Conservation (phyloP, 2,888 invertebrate genomes). For the Synergus umbraculus region DNA sequence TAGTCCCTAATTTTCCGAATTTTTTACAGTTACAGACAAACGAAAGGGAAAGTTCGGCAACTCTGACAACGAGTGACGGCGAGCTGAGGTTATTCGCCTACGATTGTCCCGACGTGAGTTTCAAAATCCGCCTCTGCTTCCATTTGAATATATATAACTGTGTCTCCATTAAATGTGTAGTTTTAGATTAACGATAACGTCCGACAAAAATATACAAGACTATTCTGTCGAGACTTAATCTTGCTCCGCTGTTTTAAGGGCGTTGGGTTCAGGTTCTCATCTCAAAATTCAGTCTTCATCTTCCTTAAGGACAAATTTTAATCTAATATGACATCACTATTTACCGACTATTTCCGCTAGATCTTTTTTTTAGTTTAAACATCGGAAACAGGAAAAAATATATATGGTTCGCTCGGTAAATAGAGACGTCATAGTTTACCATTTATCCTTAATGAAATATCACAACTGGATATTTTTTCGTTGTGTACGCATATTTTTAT, state of each 20-base stretch:
- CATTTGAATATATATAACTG: background rate
- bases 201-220: background rate
- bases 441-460: background rate
- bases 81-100: slow-evolving; percentile 75
- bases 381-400: too few relatives aligned
- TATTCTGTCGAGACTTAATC: slow-evolving; percentile 16
- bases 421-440: too few relatives aligned
- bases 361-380: too few relatives aligned
- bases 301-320: background rate
- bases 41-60: slow-evolving; percentile 75
- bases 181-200: slow-evolving; percentile 6
- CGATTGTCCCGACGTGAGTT: slow-evolving; percentile 76
- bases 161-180: slow-evolving; percentile 20
- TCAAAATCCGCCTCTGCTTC: background rate
- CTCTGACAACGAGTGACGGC: slow-evolving; percentile 75
- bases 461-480: background rate
- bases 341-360: too few relatives aligned
- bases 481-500: too few relatives aligned
- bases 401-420: too few relatives aligned
- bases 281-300: too few relatives aligned
- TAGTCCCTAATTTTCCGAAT: background rate
- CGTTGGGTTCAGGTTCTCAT: too few relatives aligned
- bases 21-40: slow-evolving; percentile 64
- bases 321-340: too few relatives aligned
- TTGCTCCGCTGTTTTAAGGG: background rate